Percentiles rank a stretch among this genome's conserved stretches.
Evolutionary conservation across 2,888 invertebrate genomes (phyloP).

Genomic region (Lasioglossum marginatum): DNA sequence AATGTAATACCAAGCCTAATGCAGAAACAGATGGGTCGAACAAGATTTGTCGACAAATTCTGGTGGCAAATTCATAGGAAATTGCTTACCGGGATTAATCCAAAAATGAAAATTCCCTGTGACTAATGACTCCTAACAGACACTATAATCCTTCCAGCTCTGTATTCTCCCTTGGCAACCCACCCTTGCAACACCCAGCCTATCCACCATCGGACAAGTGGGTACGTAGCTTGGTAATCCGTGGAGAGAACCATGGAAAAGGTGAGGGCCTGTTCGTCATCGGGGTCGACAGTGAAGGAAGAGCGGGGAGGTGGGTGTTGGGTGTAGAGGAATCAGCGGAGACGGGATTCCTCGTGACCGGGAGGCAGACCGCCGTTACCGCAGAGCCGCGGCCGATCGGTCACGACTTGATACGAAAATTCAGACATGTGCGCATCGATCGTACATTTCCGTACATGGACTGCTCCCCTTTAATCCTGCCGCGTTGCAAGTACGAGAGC

Average conservation of each 20-base stretch:
- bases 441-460: conserved; percentile 64
- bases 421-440: conserved; percentile 69
- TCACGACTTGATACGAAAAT: conserved; percentile 60
- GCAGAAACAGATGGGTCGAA: too few relatives aligned
- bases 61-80: too few relatives aligned
- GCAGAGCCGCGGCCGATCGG: conserved; percentile 50
- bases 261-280: not conserved
- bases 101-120: not conserved
- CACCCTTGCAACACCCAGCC: not conserved
- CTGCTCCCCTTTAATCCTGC: conserved; percentile 83
- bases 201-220: not conserved
- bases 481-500: conserved; percentile 81
- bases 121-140: not conserved
- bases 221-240: not conserved
- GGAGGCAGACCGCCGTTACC: conserved; percentile 18
- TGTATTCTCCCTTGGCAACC: not conserved
- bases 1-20: too few relatives aligned
- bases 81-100: too few relatives aligned
- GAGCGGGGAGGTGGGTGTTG: not conserved
- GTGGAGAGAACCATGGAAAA: not conserved
- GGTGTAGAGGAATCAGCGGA: not conserved
- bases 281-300: not conserved
- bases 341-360: conserved; percentile 5
- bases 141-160: not conserved
- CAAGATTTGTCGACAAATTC: too few relatives aligned